Evolutionary conservation across 2,113 vertebrate species (phyloP).

Genomic region (Hepsetus odoe): DNA sequence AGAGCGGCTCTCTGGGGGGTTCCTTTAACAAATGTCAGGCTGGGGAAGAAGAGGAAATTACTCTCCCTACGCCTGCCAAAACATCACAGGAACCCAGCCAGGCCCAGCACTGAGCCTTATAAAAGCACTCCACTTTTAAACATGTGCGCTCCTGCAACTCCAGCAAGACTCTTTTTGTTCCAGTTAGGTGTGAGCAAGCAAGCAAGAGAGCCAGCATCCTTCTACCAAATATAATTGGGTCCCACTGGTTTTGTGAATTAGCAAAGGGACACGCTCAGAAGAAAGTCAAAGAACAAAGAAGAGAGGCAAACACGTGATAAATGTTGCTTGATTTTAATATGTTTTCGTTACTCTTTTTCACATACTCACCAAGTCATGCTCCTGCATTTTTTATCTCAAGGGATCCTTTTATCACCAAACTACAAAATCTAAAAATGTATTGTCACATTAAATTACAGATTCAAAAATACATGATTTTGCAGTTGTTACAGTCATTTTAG

Average conservation of each 20-base stretch:
- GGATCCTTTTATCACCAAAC: conserved; percentile 7
- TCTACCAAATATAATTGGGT: conserved; percentile 48
- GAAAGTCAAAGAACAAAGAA: conserved; percentile 35
- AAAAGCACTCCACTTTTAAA: conserved; percentile 45
- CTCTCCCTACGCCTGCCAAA: conserved; percentile 47
- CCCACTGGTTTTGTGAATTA: conserved; percentile 47
- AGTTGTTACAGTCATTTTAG: conserved; percentile 4
- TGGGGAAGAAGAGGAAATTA: conserved; percentile 52
- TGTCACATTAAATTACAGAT: conserved; percentile 17
- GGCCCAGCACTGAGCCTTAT: conserved; percentile 42
- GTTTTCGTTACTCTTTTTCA: not conserved
- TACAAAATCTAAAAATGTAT: not conserved
- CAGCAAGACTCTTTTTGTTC: conserved; percentile 39
- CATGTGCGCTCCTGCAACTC: conserved; percentile 26
- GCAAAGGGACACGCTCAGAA: conserved; percentile 26
- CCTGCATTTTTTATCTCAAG: not conserved
- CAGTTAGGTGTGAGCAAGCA: conserved; percentile 32
- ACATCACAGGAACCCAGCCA: conserved; percentile 49
- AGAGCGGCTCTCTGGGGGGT: conserved; percentile 41
- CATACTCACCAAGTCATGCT: not conserved
- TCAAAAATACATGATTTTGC: not conserved
- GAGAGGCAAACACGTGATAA: conserved; percentile 11
- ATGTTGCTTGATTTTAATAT: conserved; percentile 13
- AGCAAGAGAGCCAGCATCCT: conserved; percentile 9
- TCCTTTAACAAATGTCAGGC: conserved; percentile 61